Conservation (phyloP, 2,113 vertebrate species). For the Nothocercus julius region DNA sequence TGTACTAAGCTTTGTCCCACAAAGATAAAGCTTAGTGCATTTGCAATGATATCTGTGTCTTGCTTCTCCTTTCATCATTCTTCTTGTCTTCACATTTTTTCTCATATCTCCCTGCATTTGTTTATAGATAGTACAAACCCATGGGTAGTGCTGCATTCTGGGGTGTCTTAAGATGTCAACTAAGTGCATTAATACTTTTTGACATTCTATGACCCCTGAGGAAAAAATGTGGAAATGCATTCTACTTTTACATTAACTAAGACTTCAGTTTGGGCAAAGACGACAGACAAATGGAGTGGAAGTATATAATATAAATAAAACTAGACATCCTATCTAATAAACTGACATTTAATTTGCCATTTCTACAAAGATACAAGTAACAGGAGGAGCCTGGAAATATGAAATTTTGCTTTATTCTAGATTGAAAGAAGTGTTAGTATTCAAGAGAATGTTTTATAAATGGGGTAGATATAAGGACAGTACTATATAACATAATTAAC, state of each 20-base stretch:
- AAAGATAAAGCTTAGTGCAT: background rate
- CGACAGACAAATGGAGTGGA: constrained; percentile 49
- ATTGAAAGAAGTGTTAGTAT: background rate
- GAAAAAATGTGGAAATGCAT: constrained; percentile 33
- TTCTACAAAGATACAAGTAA: background rate
- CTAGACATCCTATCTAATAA: constrained; percentile 24
- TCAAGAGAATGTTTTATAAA: background rate
- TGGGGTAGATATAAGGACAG: background rate
- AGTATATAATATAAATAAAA: constrained; percentile 30
- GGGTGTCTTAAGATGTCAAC: constrained; percentile 19
- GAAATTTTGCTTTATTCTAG: background rate
- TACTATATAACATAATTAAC: background rate
- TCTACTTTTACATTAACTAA: constrained; percentile 55
- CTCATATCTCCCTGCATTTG: background rate
- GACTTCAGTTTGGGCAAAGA: constrained; percentile 50
- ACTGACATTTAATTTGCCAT: constrained; percentile 32
- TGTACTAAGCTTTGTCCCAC: background rate
- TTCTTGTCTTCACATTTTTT: background rate
- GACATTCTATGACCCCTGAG: constrained; percentile 30
- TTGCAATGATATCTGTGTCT: background rate
- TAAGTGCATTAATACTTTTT: constrained; percentile 44
- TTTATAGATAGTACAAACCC: background rate
- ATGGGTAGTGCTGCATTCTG: background rate
- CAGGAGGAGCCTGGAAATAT: background rate
- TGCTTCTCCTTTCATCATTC: background rate